Evolutionary conservation across 2,797 vertebrate genomes (phyloP).

Genomic region (Eulemur albifrons): DNA sequence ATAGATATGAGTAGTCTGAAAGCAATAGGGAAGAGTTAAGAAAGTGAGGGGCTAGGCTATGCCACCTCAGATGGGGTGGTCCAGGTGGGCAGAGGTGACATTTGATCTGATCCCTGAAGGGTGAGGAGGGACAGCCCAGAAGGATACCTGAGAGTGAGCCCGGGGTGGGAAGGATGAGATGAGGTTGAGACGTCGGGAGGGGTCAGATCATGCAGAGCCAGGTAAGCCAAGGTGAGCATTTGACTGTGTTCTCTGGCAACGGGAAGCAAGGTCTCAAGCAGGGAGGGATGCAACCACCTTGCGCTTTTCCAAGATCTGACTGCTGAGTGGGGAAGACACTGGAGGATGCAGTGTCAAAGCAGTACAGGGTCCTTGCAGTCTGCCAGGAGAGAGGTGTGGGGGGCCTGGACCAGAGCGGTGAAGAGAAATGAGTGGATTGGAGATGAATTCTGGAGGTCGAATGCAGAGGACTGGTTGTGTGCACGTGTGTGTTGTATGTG

Average conservation of each 20-base stretch:
- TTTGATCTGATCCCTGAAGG: not conserved
- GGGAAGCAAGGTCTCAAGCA: not conserved
- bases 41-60: not conserved
- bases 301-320: not conserved
- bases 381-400: not conserved
- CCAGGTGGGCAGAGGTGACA: not conserved
- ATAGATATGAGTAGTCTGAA: not conserved
- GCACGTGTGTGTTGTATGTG: not conserved
- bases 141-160: not conserved
- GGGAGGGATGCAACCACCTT: not conserved
- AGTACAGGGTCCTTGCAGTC: not conserved
- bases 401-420: not conserved
- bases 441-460: not conserved
- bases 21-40: not conserved
- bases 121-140: not conserved
- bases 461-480: not conserved
- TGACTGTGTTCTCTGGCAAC: not conserved
- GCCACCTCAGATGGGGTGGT: too few relatives aligned
- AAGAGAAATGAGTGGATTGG: accelerated
- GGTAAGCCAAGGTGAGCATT: not conserved
- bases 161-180: not conserved
- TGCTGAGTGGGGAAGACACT: not conserved
- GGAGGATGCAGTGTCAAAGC: not conserved
- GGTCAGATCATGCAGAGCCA: not conserved
- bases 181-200: not conserved